Base-by-base conservation (phyloP, 2,797 vertebrate genomes). In the Amazonetta brasiliensis region DNA sequence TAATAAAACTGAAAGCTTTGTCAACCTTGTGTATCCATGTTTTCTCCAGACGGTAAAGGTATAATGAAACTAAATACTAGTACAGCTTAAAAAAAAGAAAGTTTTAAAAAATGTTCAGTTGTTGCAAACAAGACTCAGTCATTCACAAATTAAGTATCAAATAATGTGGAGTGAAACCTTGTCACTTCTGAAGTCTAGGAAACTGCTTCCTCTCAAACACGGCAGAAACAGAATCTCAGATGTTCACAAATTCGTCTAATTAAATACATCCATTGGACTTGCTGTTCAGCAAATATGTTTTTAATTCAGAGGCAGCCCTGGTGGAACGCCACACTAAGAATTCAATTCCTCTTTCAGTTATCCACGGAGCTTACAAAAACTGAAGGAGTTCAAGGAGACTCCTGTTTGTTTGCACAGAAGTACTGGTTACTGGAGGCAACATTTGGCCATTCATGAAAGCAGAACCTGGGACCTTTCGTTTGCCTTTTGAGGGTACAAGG, bases 41-140 rank as follows among this genome's bases (percentile, higher is more conserved):
- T n/a, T 54, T 86, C 84, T 84, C 69, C 82, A 84, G 85, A 94
- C 60, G 35, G 30, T 41, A 64, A 93, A 54, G 0, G 0, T 43
- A 69, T 17, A 94, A 95, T 17, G 59, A 93, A 92, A 52, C 30
- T 88, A 94, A 96, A 93, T 21, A 74, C 63, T 18, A 84, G 30
- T 16, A 73, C 35, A 94, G 43, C 7, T 55, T 64, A 9, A 59
- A 87, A 72, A 72, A 33, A 15, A 22, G 25, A 33, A 30, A 8
- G 20, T 1, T 25, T 1, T 25, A 31, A 48, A 86, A 46, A 20
- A 60, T 71, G 8, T 11, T 64, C 75, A 82, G n/a, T 28, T 63
- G 41, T 31, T 55, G 82, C 52, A 95, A 90, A 80, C n/a, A 83
- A 84, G 89, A 90, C 72, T 62, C 86, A 87, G 87, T 14, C 69